Percentiles rank a stretch among this genome's conserved stretches.
Conservation (phyloP, 2,797 vertebrate genomes). For the Lacerta viridis region DNA sequence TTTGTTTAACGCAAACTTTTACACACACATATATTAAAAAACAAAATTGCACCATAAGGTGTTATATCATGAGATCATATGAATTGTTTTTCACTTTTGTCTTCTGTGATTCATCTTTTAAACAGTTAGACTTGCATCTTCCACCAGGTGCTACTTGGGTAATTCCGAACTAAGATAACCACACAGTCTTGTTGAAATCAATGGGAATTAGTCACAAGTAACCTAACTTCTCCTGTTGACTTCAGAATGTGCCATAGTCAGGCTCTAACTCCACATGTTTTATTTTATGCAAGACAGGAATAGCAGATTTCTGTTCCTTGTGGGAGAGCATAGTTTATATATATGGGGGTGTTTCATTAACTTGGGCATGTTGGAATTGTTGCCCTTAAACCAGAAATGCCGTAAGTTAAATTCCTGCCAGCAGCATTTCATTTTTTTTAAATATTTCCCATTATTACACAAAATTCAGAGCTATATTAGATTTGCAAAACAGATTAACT, state of each 20-base stretch:
- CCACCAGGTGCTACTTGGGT: neutral
- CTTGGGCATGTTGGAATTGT: neutral
- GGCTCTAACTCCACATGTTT: neutral
- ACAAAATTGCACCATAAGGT: neutral
- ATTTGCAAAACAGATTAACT: neutral
- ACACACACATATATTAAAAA: constrained; percentile 6
- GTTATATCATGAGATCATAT: neutral
- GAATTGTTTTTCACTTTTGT: neutral
- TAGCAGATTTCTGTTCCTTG: neutral
- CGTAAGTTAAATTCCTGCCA: neutral
- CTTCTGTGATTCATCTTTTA: neutral
- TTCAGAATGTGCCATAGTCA: neutral
- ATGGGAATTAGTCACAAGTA: no score
- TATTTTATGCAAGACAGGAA: neutral
- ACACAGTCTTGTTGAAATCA: no score
- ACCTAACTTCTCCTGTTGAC: no score
- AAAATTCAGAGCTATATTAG: neutral
- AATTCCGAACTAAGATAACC: neutral
- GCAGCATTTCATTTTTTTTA: neutral
- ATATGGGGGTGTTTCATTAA: neutral
- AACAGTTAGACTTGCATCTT: neutral
- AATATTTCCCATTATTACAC: neutral
- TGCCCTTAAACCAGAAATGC: neutral
- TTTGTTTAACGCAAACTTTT: constrained; percentile 19
- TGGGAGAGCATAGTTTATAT: neutral